Percentiles rank a stretch among this genome's conserved stretches.
Conservation (phyloP, 2,797 vertebrate genomes). For the Ataeniobius toweri region DNA sequence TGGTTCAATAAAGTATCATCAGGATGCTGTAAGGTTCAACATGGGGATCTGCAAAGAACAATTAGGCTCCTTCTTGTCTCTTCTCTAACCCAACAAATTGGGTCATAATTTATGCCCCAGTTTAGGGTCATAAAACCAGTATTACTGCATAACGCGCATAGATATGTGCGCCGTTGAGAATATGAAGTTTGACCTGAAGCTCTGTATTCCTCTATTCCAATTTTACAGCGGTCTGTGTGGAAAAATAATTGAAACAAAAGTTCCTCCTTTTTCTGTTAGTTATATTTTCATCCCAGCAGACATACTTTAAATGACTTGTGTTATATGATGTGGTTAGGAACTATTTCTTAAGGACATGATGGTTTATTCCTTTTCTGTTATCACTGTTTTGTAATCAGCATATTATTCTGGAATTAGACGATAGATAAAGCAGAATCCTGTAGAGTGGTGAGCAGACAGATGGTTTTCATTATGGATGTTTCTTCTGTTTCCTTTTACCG, state of each 20-base stretch:
- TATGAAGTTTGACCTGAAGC: constrained; percentile 21
- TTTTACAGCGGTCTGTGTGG: constrained; percentile 28
- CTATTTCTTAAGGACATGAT: constrained; percentile 48
- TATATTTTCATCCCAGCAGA: constrained; percentile 29
- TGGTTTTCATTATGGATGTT: constrained; percentile 73
- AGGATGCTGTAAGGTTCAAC: not conserved
- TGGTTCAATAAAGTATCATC: not conserved
- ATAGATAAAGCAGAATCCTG: constrained; percentile 71
- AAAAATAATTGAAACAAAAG: constrained; percentile 42
- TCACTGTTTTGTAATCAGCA: constrained; percentile 51
- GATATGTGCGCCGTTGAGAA: constrained; percentile 19
- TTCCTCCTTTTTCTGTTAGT: constrained; percentile 26
- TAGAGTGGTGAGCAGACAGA: constrained; percentile 61
- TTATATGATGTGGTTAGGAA: constrained; percentile 55
- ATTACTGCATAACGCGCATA: too few species aligned
- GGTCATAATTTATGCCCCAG: not conserved
- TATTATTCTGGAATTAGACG: constrained; percentile 65
- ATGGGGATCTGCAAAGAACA: too few species aligned
- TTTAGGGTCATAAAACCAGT: not conserved
- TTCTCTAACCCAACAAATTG: not conserved
- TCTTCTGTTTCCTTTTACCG: constrained; percentile 71
- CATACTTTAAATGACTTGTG: constrained; percentile 38
- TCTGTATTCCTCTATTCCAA: constrained; percentile 13
- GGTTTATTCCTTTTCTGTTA: constrained; percentile 48
- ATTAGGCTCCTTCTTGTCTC: not conserved